Conservation (phyloP, 92 coral and sea anemone genomes). For the Chrysogorgia sp. region DNA sequence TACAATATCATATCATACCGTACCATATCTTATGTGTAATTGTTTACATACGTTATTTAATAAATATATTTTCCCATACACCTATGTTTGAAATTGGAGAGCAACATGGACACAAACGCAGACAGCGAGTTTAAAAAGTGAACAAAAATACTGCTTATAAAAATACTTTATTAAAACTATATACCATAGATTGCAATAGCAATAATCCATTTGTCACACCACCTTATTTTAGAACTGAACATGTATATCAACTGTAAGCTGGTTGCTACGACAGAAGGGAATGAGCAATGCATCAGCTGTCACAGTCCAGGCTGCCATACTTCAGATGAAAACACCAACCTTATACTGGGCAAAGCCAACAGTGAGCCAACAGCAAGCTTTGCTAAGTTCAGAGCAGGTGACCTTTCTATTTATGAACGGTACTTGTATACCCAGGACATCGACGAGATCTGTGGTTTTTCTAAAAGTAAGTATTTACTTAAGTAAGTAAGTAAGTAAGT, state of each 20-base stretch:
- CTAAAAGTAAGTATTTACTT: slow-evolving; percentile 16
- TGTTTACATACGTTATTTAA: too few species aligned
- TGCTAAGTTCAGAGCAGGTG: slow-evolving; percentile 94
- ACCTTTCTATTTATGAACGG: slow-evolving; percentile 84
- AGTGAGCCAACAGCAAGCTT: slow-evolving; percentile 89
- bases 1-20: too few species aligned
- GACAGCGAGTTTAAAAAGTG: too few species aligned
- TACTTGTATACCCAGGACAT: slow-evolving; percentile 75
- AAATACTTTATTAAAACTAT: too few species aligned
- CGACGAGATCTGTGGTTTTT: slow-evolving; percentile 69
- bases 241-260: slow-evolving; percentile 89
- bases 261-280: slow-evolving; percentile 68
- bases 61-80: too few species aligned
- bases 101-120: too few species aligned
- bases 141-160: too few species aligned
- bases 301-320: slow-evolving; percentile 88
- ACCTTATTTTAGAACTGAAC: slow-evolving; percentile 66
- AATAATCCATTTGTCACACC: too few species aligned
- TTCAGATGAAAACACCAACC: slow-evolving; percentile 82
- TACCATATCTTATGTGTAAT: too few species aligned
- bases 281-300: slow-evolving; percentile 87
- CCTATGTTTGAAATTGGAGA: too few species aligned
- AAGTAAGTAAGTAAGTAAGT: not conserved
- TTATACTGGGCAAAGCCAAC: slow-evolving; percentile 89
- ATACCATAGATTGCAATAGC: too few species aligned